Evolutionary conservation across 2,797 vertebrate genomes (phyloP), one percentile per base, ranked within the genome.

Genomic region (Crossoptilon crossoptilon): DNA sequence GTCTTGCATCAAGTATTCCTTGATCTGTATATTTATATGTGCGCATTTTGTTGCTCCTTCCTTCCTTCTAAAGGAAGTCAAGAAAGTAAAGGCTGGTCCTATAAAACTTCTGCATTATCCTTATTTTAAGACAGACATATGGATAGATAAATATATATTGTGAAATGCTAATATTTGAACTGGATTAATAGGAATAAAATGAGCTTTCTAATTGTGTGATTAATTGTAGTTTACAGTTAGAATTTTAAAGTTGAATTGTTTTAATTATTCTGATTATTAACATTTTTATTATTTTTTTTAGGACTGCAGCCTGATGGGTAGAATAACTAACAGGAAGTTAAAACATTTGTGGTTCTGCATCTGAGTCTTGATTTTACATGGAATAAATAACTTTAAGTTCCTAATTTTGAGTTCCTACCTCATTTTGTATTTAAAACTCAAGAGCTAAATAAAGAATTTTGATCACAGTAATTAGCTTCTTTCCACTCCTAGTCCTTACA

Each of bases 281-380:
- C 4, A 6, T 64, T 85, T 88, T 81, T 27, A 41, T 79, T 76
- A 63, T 22, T 63, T 44, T 10, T 49, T 43, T 84, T 87, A 63
- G 56, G 31, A 82, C 31, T 68, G 24, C 81, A 39, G 19, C 21
- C 9, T 75, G 35, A 29, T 70, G 51, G 41, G 26, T 37, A 67
- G 43, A 60, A 76, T 48, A 56, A 74, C 14, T 67, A 62, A 66
- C 5, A 72, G 19, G 48, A 86, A 64, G 11, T 21, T 76, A 35
- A 27, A 73, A 39, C 8, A 29, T 73, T 86, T 59, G 56, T 88
- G 35, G 6, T 23, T 79, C 27, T 84, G 74, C 37, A 73, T 23
- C 46, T 64, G 51, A 78, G 51, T 90, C 51, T 70, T 74, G 29
- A 76, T 88, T 95, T 90, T 91, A 51, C 14, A 48, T 22, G 15